Percentiles rank a stretch among this genome's conserved stretches.
Evolutionary conservation across 1,140 invertebrate species (phyloP).

Genomic region (Catajapyx aquilonaris): DNA sequence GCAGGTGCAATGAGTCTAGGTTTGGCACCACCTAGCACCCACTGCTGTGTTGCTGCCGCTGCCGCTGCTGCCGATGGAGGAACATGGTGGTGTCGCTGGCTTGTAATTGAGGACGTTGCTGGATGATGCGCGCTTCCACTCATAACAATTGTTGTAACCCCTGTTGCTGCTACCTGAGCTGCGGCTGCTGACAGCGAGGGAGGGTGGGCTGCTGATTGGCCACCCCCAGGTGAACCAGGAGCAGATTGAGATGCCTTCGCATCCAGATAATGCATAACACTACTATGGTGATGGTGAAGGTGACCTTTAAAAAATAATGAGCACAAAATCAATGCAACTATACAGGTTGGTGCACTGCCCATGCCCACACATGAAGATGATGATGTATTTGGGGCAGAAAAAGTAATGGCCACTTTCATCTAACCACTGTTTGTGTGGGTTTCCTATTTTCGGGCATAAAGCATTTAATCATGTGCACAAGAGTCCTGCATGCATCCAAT

Average conservation of each 20-base stretch:
- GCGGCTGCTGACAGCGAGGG: background rate
- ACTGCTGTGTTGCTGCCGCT: slow-evolving; percentile 25
- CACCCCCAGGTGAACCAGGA: slow-evolving; percentile 40
- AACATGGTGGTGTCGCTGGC: no score
- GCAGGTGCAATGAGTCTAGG: slow-evolving; percentile 20
- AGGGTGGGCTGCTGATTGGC: slow-evolving; percentile 2
- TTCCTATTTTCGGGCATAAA: no score
- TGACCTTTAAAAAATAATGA: slow-evolving; percentile 6
- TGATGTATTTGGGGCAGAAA: slow-evolving; percentile 29
- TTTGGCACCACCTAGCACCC: slow-evolving; percentile 21
- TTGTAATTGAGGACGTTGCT: no score
- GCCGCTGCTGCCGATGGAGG: no score
- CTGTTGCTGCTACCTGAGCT: background rate
- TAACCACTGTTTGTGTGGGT: no score
- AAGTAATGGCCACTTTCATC: no score
- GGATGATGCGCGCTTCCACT: slow-evolving; percentile 5
- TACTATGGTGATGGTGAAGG: no score
- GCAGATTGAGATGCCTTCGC: slow-evolving; percentile 39
- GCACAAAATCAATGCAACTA: slow-evolving; percentile 4
- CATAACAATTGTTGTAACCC: slow-evolving; percentile 6
- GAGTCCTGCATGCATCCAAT: no score
- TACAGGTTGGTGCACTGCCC: slow-evolving; percentile 7
- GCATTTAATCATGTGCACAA: no score
- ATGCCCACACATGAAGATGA: slow-evolving; percentile 21
- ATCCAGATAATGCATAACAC: slow-evolving; percentile 13